phyloP scores from a whole-genome alignment of 1,140 invertebrate species.

The Neuroterus valhalla region DNA sequence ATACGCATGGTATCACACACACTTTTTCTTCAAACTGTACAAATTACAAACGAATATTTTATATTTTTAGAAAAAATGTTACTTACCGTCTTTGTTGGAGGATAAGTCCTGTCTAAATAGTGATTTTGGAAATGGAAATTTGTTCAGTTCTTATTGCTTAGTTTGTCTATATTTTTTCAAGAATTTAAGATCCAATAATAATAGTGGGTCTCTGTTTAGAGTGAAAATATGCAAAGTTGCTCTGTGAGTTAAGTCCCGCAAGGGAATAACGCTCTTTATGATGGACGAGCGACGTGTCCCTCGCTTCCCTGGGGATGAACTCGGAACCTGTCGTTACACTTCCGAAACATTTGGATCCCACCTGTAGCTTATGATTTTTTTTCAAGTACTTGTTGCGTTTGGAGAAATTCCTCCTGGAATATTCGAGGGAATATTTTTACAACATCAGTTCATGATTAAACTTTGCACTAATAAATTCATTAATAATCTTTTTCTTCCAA shows the following conservation, averaged over 20 bases:
- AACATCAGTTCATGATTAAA: too few species aligned
- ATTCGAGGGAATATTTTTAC: too few species aligned
- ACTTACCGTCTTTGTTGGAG: too few species aligned
- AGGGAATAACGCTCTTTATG: neutral
- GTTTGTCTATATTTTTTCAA: neutral
- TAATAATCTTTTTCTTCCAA: too few species aligned
- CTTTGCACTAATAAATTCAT: too few species aligned
- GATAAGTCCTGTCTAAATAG: too few species aligned
- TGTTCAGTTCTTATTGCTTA: neutral
- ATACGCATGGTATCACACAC: too few species aligned
- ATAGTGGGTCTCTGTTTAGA: neutral
- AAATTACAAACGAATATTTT: too few species aligned
- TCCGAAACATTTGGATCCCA: neutral
- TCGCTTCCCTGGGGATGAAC: neutral
- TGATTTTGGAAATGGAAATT: neutral
- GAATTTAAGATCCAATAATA: neutral
- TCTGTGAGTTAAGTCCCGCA: neutral
- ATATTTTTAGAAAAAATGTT: too few species aligned
- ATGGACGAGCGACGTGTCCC: neutral
- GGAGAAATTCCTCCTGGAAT: too few species aligned
- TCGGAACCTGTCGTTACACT: neutral
- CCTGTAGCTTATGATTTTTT: neutral
- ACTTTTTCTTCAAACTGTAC: too few species aligned
- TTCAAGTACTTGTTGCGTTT: neutral
- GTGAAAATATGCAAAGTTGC: constrained; percentile 15